Conservation (phyloP, 1,140 invertebrate genomes). For the Periplaneta americana region DNA sequence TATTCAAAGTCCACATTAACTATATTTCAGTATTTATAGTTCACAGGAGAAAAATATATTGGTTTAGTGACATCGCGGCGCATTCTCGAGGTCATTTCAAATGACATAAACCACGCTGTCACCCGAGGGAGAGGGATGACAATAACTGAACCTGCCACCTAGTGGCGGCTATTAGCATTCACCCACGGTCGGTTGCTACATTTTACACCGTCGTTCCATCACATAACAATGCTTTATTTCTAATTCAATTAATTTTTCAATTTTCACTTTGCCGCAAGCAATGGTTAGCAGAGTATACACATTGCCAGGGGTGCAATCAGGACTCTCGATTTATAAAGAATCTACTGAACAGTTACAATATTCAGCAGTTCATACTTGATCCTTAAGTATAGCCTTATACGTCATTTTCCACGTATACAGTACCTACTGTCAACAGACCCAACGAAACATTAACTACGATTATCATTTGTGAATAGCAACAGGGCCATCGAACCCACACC, state of each 20-base stretch:
- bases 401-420: too few relatives aligned
- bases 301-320: neutral
- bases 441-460: too few relatives aligned
- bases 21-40: too few relatives aligned
- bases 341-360: too few relatives aligned
- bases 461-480: too few relatives aligned
- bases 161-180: neutral
- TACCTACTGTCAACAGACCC: too few relatives aligned
- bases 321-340: too few relatives aligned
- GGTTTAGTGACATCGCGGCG: neutral
- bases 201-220: neutral
- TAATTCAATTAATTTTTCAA: neutral
- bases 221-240: neutral
- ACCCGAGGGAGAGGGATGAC: neutral
- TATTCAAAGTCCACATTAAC: too few relatives aligned
- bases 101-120: neutral
- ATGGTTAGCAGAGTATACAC: neutral
- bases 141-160: neutral
- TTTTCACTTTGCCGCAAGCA: neutral
- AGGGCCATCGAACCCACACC: too few relatives aligned
- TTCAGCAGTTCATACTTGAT: too few relatives aligned
- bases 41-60: too few relatives aligned
- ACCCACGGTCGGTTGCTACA: neutral
- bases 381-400: too few relatives aligned
- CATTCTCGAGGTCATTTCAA: neutral